Base-by-base conservation (phyloP, 2,113 vertebrate genomes). In the Alouatta palliata region DNA sequence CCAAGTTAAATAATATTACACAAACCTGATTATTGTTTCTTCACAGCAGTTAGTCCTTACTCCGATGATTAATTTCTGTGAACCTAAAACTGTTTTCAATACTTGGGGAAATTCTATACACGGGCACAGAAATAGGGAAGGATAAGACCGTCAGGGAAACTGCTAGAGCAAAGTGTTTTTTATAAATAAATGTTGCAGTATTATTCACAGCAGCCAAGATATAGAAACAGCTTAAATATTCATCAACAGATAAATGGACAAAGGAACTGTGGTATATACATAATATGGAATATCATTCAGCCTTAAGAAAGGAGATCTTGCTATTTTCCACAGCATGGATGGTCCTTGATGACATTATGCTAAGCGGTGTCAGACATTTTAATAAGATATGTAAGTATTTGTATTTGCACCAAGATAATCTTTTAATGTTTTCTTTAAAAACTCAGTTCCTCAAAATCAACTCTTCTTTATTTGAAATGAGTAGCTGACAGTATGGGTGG, bases 381-480 rank as follows among this genome's bases (percentile, higher is more conserved):
- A 82, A 37, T 75, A 66, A 73, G 10, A 27, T 66, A 96, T 43
- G 2, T 23, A 52, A 52, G 13, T 52, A 3, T 66, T 91, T 43
- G 35, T 64, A 10, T 76, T 95, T 82, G 5, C 95, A 43, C 16
- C 87, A 58, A 91, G 54, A 71, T 0, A 89, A 95, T 77, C 40
- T 75, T 91, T 86, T 37, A 5, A 61, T 49, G 0, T 75, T 92
- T 86, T 75, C 9, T 43, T 61, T 58, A 40, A 58, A 90, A 85
- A 66, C 1, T 52, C 23, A 16, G 20, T 35, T 14, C 35, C 10
- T 91, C n/a, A 35, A 90, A 81, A 45, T 77, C 68, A 95, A 49
- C 21, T 73, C 30, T 83, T 87, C 8, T 30, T 79, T 81, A 37
- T 80, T 91, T 94, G n/a, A 94, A 97, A 47, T 70, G 5, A 86